A percentile compares a stretch with the other conserved stretches of the same genome.
Evolutionary conservation across 2,888 invertebrate genomes (phyloP).

Genomic region (Dichetophora obliterata): DNA sequence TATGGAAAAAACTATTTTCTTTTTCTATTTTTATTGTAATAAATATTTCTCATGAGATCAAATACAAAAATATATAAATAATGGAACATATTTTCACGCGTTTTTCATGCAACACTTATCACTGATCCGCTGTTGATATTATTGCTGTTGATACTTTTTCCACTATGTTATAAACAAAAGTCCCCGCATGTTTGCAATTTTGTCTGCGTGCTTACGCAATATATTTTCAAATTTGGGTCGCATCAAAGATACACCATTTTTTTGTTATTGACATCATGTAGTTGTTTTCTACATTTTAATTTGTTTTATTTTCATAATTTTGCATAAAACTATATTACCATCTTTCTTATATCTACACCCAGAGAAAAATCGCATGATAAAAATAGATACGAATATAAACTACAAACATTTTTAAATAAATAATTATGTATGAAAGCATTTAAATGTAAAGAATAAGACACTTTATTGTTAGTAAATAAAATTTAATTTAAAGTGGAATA

Average conservation of each 20-base stretch:
- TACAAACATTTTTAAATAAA: too few species aligned
- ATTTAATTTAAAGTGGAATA: too few species aligned
- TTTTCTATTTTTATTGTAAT: constrained; percentile 8
- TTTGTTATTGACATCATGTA: background rate
- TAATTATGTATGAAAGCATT: too few species aligned
- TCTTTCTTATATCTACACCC: background rate
- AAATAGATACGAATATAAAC: too few species aligned
- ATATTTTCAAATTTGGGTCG: constrained; percentile 18
- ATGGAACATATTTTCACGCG: constrained; percentile 9
- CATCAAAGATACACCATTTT: background rate
- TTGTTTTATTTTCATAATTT: background rate
- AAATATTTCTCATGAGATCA: constrained; percentile 19
- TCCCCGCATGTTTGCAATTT: background rate
- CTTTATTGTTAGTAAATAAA: too few species aligned
- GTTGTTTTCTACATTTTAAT: background rate
- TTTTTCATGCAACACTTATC: background rate
- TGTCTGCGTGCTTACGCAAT: background rate
- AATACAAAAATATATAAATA: constrained; percentile 4
- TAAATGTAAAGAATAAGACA: too few species aligned
- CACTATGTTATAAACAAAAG: background rate
- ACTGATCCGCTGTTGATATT: background rate
- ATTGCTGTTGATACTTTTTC: background rate
- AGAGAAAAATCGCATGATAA: too few species aligned
- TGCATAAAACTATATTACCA: too few species aligned
- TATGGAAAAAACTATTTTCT: background rate